Base-by-base conservation (phyloP, 2,888 invertebrate genomes). In the Cartodere bifasciata region DNA sequence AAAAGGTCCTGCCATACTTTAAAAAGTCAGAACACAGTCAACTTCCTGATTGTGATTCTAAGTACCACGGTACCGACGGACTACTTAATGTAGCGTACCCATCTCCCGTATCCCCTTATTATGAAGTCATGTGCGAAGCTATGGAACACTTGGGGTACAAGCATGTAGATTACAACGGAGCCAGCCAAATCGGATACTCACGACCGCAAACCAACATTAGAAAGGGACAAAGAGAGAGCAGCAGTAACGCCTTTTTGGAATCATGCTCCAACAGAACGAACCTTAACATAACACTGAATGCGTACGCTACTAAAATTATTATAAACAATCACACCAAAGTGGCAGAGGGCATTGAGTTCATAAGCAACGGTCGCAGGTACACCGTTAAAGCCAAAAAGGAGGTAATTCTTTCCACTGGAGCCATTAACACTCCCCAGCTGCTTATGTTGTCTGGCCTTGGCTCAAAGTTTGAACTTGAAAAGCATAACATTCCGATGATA, bases 101-200 rank as follows among this genome's bases (percentile, higher is more conserved):
- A 0, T 78, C 79, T 0, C 82, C 81, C 78, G 70, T 72, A 37
- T 75, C 80, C 1, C 81, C 81, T 0, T 49, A 82, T 28, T 79
- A 75, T 1, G 73, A 79, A 0, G 17, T 30, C 16, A 33, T 79
- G 46, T 53, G 80, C 2, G 57, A 70, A 39, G 71, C 73, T 1
- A 72, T 71, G 1, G 50, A 61, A 35, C 66, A 75, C 47, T 51
- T 72, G 34, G 79, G 78, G 0, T 62, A 68, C 25, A 65, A 68
- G 1, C 60, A 69, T 28, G 59, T 67, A 6, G 79, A 80, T 49
- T 75, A 77, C 48, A 79, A 79, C 47, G 68, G 69, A 1, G 61
- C 63, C 13, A 54, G 57, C 7, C 61, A 67, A 50, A 52, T 61
- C 2, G 36, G 32, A 10, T 28, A 23, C 9, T 38, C 39, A 5